Percentiles rank a stretch among this genome's conserved stretches.
These are phyloP conservation scores for Pelecanus crispus DNA, from an alignment of 2,113 vertebrate genomes.

Conservation along the genomic window DNA sequence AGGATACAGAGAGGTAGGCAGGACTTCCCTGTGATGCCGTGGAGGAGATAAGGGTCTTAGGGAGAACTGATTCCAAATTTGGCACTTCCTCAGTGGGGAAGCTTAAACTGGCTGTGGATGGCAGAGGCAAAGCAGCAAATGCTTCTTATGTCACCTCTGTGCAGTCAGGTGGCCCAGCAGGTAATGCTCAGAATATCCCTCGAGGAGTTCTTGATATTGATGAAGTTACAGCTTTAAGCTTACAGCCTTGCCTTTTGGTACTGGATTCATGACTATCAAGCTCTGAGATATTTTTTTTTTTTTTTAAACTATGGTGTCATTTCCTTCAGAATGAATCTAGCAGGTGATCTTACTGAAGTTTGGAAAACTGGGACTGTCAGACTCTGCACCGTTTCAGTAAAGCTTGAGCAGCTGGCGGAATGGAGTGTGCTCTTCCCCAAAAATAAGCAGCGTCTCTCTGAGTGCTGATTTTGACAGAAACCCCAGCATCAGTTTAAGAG, in stretches of 20 bases:
- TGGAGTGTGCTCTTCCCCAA: background rate
- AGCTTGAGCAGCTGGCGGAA: background rate
- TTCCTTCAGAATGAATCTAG: background rate
- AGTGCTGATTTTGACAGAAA: background rate
- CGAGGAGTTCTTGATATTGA: background rate
- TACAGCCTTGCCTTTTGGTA: background rate
- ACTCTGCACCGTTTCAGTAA: background rate
- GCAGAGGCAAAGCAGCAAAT: background rate
- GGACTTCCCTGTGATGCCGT: background rate
- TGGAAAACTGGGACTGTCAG: background rate
- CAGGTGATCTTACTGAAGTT: background rate
- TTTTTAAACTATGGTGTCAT: rapidly evolving
- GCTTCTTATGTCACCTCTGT: background rate
- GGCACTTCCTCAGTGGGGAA: rapidly evolving
- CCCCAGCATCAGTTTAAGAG: background rate
- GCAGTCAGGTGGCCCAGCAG: background rate
- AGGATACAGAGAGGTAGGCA: background rate
- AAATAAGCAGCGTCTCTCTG: background rate
- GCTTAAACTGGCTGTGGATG: background rate
- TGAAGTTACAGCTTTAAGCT: background rate
- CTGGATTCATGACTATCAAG: background rate
- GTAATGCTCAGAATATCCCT: background rate
- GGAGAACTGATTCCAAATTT: background rate
- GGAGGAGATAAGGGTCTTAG: background rate
- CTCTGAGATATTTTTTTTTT: background rate